Conservation (phyloP, 2,797 vertebrate species). For the Enoplosus armatus region DNA sequence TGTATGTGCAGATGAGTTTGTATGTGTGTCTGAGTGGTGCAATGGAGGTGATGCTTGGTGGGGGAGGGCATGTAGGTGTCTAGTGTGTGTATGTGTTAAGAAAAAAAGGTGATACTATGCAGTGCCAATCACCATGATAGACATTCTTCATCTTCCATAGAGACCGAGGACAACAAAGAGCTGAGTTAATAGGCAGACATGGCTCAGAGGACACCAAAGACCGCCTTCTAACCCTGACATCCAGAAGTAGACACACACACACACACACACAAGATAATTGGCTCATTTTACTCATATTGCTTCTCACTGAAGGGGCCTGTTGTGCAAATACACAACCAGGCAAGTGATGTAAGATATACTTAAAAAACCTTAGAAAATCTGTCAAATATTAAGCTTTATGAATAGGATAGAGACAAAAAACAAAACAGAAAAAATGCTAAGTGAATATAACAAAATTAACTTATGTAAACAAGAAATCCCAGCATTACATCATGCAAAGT, state of each 20-base stretch:
- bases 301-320: slow-evolving; percentile 31
- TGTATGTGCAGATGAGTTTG: slow-evolving; percentile 17
- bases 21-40: slow-evolving; percentile 44
- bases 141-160: slow-evolving; percentile 66
- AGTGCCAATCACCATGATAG: slow-evolving; percentile 71
- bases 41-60: slow-evolving; percentile 47
- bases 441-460: neutral
- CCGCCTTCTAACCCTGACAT: slow-evolving; percentile 60
- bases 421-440: neutral
- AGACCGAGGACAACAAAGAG: slow-evolving; percentile 69
- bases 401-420: neutral
- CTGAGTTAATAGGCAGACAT: slow-evolving; percentile 62
- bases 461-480: neutral
- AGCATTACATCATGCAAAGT: neutral
- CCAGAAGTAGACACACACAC: slow-evolving; percentile 34
- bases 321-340: slow-evolving; percentile 27
- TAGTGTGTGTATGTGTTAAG: slow-evolving; percentile 35
- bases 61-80: slow-evolving; percentile 31
- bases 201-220: slow-evolving; percentile 66
- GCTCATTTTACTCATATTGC: slow-evolving; percentile 56
- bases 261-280: slow-evolving; percentile 66
- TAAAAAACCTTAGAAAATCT: neutral
- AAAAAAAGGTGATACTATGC: slow-evolving; percentile 50
- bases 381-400: neutral
- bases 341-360: neutral